Base-by-base conservation (phyloP, 1,140 invertebrate genomes). In the Lepidotrigona ventralis region DNA sequence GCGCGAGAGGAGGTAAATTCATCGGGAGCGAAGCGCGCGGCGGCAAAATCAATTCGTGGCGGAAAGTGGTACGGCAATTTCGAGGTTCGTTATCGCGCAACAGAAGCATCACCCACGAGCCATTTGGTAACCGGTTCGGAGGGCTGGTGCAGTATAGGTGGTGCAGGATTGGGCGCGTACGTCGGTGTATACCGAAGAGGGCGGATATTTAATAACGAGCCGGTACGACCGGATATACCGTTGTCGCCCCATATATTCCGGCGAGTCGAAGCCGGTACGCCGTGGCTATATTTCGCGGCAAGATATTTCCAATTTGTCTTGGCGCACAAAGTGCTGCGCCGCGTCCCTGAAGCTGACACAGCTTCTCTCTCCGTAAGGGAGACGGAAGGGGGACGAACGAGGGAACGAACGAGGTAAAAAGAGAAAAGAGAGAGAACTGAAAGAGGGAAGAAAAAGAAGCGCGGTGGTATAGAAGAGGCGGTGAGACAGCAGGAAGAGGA, bases 261-360 rank as follows among this genome's bases (percentile, higher is more conserved):
- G 69, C 51, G 75, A 89, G 88, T 88, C 85, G 85, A 89, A 88
- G 69, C 70, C 78, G 68, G 77, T 69, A 77, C 39, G 39, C 71
- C 84, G 72, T 77, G 81, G 87, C 88, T 89, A 79, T 89, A 89
- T 89, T 86, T 89, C 79, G 83, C 90, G 90, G 92, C 88, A 87
- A 92, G 91, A 92, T 92, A 92, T 93, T 93, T 93, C 91, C 92
- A 93, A 93, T 92, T 93, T 93, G 92, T 92, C 91, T 92, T 92
- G 79, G 90, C 84, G 88, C 91, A 91, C 91, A 92, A 93, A 93
- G 91, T 93, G 91, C 87, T 88, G 91, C 89, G 85, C 90, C 78
- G 86, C 79, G 86, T 87, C 86, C 87, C 90, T 81, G 75, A 78
- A 86, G 72, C 72, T 74, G 83, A 79, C 85, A 86, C 84, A 88